Conservation (phyloP, 2,797 vertebrate species). For the Molossus molossus region DNA sequence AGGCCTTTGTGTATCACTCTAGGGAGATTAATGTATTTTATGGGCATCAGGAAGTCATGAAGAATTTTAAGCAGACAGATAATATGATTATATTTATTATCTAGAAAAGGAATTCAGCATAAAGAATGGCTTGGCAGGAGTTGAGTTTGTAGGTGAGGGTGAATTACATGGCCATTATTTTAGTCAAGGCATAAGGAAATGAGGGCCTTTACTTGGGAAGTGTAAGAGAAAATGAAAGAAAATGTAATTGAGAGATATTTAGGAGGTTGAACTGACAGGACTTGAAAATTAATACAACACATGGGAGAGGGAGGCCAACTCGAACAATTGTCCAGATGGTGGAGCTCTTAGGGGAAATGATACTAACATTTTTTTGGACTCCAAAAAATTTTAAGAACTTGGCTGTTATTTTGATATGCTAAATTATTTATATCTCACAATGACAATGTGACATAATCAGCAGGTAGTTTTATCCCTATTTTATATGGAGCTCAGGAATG, state of each 20-base stretch:
- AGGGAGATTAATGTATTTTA: conserved; percentile 52
- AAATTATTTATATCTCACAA: conserved; percentile 25
- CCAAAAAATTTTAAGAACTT: not conserved
- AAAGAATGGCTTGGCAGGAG: conserved; percentile 27
- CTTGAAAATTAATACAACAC: not conserved
- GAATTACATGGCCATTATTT: conserved; percentile 17
- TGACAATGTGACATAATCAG: not conserved
- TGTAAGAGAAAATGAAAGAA: not conserved
- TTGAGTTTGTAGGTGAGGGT: conserved; percentile 5
- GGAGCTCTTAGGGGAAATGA: not conserved
- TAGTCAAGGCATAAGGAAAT: conserved; percentile 36
- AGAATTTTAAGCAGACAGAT: conserved; percentile 57
- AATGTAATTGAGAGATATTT: not conserved
- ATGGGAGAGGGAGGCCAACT: not conserved
- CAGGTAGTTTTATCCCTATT: not conserved
- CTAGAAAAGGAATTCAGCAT: conserved; percentile 54
- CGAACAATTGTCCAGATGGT: not conserved
- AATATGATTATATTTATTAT: conserved; percentile 61
- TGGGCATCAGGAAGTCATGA: conserved; percentile 5
- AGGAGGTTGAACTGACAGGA: not conserved
- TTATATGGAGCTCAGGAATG: not conserved
- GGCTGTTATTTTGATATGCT: not conserved
- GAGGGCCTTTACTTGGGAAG: conserved; percentile 5
- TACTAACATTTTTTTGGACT: not conserved
- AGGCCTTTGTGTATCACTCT: not conserved